A percentile compares a stretch with the other conserved stretches of the same genome.
Evolutionary conservation across 53 echinoderm and acorn worm species (phyloP).

Genomic region (Zoroaster sp.): DNA sequence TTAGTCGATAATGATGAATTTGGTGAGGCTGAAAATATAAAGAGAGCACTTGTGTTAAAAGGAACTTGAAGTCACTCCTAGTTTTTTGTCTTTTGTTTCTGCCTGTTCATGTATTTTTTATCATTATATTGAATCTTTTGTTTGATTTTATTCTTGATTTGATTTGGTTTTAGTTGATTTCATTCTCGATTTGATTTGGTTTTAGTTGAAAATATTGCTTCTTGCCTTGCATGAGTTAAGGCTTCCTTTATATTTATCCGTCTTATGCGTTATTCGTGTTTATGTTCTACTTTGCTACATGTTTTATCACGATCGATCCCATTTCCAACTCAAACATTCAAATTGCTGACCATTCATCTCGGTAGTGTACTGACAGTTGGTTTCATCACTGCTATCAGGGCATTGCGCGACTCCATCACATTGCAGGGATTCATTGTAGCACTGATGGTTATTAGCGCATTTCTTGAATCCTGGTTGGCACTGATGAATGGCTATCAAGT

Average conservation of each 20-base stretch:
- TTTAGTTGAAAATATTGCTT: too few relatives aligned
- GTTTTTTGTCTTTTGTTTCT: too few relatives aligned
- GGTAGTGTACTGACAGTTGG: not conserved
- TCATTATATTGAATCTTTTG: too few relatives aligned
- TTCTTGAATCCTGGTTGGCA: slow-evolving; percentile 30
- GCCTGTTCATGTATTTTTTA: too few relatives aligned
- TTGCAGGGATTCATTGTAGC: slow-evolving; percentile 6
- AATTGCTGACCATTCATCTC: not conserved
- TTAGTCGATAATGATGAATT: not conserved
- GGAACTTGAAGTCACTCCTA: too few relatives aligned
- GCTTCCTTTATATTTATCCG: too few relatives aligned
- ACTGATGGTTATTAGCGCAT: slow-evolving; percentile 51
- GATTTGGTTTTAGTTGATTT: too few relatives aligned
- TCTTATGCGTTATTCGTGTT: not conserved
- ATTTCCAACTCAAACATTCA: not conserved
- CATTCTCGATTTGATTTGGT: too few relatives aligned
- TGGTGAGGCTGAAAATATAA: not conserved
- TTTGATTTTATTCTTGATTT: too few relatives aligned
- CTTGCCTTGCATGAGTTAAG: too few relatives aligned
- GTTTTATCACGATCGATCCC: not conserved
- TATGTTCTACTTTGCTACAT: not conserved
- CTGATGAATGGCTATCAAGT: slow-evolving; percentile 1
- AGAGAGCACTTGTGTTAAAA: too few relatives aligned
- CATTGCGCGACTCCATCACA: slow-evolving; percentile 49
- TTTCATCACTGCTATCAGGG: slow-evolving; percentile 61